Evolutionary conservation across 2,113 vertebrate genomes (phyloP).

Genomic region (Heteronetta atricapilla): DNA sequence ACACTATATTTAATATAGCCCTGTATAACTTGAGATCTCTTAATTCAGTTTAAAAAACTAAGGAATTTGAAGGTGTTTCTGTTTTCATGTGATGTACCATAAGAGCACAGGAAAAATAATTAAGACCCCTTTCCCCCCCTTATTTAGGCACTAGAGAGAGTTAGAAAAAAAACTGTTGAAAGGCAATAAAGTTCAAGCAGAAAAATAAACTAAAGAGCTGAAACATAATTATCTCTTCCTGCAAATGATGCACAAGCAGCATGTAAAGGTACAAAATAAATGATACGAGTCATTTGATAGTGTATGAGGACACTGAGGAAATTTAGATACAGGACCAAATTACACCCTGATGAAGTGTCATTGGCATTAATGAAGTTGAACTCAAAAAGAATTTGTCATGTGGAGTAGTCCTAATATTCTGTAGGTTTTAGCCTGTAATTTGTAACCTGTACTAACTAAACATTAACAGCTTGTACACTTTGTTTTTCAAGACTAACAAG

Average conservation of each 20-base stretch:
- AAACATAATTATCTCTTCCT: slow-evolving; percentile 32
- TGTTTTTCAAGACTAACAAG: background rate
- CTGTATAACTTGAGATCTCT: background rate
- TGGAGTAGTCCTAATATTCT: background rate
- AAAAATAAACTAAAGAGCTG: slow-evolving; percentile 41
- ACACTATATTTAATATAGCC: background rate
- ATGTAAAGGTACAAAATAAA: slow-evolving; percentile 15
- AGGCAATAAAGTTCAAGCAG: slow-evolving; percentile 29
- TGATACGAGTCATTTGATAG: background rate
- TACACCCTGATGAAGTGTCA: background rate
- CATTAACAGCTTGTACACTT: background rate
- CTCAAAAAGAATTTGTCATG: background rate
- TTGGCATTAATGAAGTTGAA: background rate
- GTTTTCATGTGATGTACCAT: background rate
- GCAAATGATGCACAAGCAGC: slow-evolving; percentile 22
- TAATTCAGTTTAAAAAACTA: background rate
- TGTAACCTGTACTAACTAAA: background rate
- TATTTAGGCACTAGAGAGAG: background rate
- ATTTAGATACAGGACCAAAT: background rate
- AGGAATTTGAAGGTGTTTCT: background rate
- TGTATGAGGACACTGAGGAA: background rate
- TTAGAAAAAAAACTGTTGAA: slow-evolving; percentile 33
- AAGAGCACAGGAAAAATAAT: background rate
- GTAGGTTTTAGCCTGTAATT: background rate
- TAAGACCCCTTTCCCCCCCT: background rate